Evolutionary conservation across 2,888 invertebrate genomes (phyloP), one percentile per base, ranked within the genome.

Genomic region (Physocephala rufipes): DNA sequence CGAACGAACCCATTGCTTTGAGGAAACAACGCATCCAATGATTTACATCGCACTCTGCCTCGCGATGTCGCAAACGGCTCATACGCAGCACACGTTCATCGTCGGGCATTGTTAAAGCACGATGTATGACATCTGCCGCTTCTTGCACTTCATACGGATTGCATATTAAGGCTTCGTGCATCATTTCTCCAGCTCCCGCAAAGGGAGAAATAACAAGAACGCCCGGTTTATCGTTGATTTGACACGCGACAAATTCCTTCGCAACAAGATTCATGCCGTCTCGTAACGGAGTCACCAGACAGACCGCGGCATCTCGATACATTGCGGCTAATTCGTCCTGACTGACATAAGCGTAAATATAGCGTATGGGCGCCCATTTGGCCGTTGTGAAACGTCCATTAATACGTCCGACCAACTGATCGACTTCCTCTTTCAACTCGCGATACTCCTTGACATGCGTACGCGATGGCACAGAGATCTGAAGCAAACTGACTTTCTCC

Each of bases 231-330:
- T 90, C 90, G 79, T 95, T 95, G 47, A 95, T 95, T 86, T 96
- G 95, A 81, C 95, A 95, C 1, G 96, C 96, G 1, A 95, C 95
- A 82, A 95, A 96, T 84, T 96, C 96, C 83, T 96, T 96, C 9
- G 95, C 95, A 0, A 96, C 95, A 68, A 96, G 88, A 86, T 96
- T 96, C 95, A 96, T 96, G 66, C 95, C 95, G 80, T 95, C 95
- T 67, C 96, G 88, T 2, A 96, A 85, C 0, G 96, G 96, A 0
- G 95, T 95, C 0, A 96, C 95, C 53, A 96, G 86, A 45, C 95
- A 95, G 0, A 96, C 95, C 0, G 94, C 92, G 0, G 95, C 91
- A 79, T 95, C 95, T 24, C 95, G 88, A 84, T 95, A 95, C 82
- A 95, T 92, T 0, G 94, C 93, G 0, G 95, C 95, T 59, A 95